Evolutionary conservation across 2,888 invertebrate genomes (phyloP), one percentile per base, ranked within the genome.

Genomic region (Phorcus lineatus): DNA sequence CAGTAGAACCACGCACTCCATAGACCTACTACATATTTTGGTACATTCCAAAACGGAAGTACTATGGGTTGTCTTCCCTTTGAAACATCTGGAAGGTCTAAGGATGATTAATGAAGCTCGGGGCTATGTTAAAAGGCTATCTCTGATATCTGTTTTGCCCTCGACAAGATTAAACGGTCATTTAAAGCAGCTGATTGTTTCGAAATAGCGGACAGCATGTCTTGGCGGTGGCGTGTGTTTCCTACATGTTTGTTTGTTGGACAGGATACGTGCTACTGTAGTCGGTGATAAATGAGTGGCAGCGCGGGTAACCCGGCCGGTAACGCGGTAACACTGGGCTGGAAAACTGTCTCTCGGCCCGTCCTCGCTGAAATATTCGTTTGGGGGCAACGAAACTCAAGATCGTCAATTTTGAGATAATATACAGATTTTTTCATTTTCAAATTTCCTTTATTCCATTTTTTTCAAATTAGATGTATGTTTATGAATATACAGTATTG

Each of bases 141-240:
- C 70, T 70, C 19, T 31, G 70, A 70, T 70, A 40, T 40, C 70
- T 31, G 31, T 40, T 36, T 70, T 31, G 36, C 70, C 70, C 70
- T 47, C 70, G 40, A 70, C 70, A 70, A 70, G 70, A 70, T 70
- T 70, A 70, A 70, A 40, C 70, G 40, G 40, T 40, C 70, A 70
- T 70, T 70, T 70, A 70, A 70, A 70, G n/a, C 36, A 40, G 40
- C 70, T 70, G 70, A 70, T 70, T 70, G 70, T 70, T 70, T 40
- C 70, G 36, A 70, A 70, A 70, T 36, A 70, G 70, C 70, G 1
- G 31, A 11, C 40, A 40, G 36, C 70, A 19, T 1, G 70, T 36
- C 17, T 57, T 57, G 11, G 57, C 57, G 24, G 24, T 57, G 57
- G 19, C 4, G 70, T 36, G 13, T 28, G 70, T 70, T 67, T 28